Evolutionary conservation across 2,888 invertebrate species (phyloP), one percentile per base, ranked within the genome.

Genomic region (Didymodactylos carnosus): DNA sequence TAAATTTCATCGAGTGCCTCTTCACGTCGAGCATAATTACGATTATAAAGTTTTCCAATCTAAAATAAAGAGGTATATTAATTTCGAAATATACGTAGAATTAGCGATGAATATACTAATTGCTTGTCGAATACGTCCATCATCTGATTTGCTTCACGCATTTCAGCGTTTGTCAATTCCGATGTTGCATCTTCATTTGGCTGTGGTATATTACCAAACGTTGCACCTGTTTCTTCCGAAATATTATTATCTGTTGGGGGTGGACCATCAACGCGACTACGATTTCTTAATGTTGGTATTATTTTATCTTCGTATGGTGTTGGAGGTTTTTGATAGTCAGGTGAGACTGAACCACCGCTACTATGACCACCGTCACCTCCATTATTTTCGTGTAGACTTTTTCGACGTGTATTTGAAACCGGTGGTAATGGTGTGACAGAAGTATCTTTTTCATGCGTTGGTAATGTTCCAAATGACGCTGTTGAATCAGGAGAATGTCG

Each of bases 61-160:
- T 82, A 51, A 35, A 46, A 25, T 70, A 40, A 11, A 49, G 29
- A 51, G 29, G 0, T 0, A 43, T 19, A 39, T 43, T 70, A 14
- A 46, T 19, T 23, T 19, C 14, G 25, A 16, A 72, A 27, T 13
- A 62, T n/a, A n/a, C 14, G 72, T 62, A 16, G n/a, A n/a, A n/a
- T n/a, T n/a, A n/a, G n/a, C 16, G 16, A n/a, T 46, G 16, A n/a
- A n/a, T n/a, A 85, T 83, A 91, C 94, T 85, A 94, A 83, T 72
- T 90, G 89, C 82, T 89, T 89, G 75, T 93, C 94, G 84, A 94
- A 94, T 53, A 94, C 91, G 73, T 92, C 86, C 79, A 94, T 92
- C 0, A 93, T 91, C 75, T 92, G 83, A 0, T 92, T 91, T 0
- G 94, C 94, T 82, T 93, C 85, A 49, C 82, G 77, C 77, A 80